Percentiles rank a stretch among this genome's conserved stretches.
These are phyloP conservation scores for Ormyrus pomaceus DNA, from an alignment of 2,888 invertebrate genomes.

Conservation along the genomic window DNA sequence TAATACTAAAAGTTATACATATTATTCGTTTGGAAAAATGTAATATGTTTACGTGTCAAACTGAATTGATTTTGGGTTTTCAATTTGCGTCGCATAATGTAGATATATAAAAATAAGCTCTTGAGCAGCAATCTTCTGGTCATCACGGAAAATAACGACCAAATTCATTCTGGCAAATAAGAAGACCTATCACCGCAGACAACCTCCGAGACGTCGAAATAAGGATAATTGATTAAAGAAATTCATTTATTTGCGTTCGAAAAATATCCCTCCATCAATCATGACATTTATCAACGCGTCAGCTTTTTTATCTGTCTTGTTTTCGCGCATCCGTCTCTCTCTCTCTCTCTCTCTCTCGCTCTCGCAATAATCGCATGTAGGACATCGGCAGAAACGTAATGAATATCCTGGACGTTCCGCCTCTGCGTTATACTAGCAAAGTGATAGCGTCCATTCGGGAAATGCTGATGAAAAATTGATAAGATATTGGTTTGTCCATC, in stretches of 20 bases:
- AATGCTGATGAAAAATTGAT: slow-evolving; percentile 49
- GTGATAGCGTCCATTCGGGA: slow-evolving; percentile 35
- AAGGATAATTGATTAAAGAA: slow-evolving; percentile 25
- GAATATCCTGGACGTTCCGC: background rate
- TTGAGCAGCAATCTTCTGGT: too few relatives aligned
- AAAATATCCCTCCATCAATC: slow-evolving; percentile 36
- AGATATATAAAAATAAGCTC: too few relatives aligned
- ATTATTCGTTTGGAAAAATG: too few relatives aligned
- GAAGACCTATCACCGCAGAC: too few relatives aligned
- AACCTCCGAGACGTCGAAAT: background rate
- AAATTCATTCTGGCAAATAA: too few relatives aligned
- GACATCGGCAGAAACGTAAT: slow-evolving; percentile 6
- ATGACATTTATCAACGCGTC: slow-evolving; percentile 9
- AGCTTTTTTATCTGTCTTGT: slow-evolving; percentile 11
- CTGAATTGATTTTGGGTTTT: too few relatives aligned
- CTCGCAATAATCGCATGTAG: slow-evolving; percentile 14
- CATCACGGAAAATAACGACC: too few relatives aligned
- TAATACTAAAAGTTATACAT: too few relatives aligned
- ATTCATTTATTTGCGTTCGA: slow-evolving; percentile 12
- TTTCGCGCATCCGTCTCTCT: background rate
- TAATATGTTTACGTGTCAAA: too few relatives aligned
- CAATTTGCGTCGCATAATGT: too few relatives aligned
- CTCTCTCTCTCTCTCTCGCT: too few relatives aligned
- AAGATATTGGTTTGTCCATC: slow-evolving; percentile 43
- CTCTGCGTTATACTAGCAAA: background rate